Evolutionary conservation across 92 coral and sea anemone genomes (phyloP).

Genomic region (Umimayanthus kanabou): DNA sequence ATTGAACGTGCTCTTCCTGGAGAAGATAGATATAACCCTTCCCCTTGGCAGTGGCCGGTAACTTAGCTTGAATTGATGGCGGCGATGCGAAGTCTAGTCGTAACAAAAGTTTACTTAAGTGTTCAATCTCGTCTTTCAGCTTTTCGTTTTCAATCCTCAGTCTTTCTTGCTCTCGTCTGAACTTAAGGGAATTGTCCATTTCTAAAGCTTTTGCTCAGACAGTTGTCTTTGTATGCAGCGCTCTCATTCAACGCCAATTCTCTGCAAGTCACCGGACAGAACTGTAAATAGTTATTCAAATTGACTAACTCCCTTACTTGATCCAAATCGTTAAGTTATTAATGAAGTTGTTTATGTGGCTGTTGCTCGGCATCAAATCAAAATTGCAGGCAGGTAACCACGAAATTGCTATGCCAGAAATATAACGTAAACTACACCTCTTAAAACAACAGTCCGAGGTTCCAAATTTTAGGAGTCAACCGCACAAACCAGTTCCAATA

Average conservation of each 20-base stretch:
- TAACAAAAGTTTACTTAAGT: conserved; percentile 7
- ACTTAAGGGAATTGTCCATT: conserved; percentile 3
- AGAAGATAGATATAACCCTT: conserved; percentile 24
- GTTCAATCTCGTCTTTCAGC: conserved; percentile 30
- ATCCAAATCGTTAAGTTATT: conserved; percentile 11
- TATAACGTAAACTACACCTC: neutral
- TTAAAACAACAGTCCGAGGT: neutral
- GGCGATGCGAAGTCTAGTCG: conserved; percentile 27
- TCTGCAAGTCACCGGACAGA: neutral
- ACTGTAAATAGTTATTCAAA: neutral
- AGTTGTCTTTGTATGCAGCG: neutral
- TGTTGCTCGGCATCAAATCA: neutral
- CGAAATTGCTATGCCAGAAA: neutral
- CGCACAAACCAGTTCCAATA: too few species aligned
- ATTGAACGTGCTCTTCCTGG: conserved; percentile 14
- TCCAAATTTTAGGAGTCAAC: neutral
- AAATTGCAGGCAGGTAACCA: neutral
- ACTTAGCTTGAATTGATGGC: conserved; percentile 11
- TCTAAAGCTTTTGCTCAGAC: neutral
- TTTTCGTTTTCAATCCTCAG: conserved; percentile 16
- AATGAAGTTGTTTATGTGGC: neutral
- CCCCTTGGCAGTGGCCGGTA: neutral
- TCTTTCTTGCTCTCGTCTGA: conserved; percentile 11
- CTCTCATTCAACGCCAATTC: neutral
- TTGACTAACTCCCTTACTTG: neutral